Evolutionary conservation across 2,888 invertebrate species (phyloP).

Genomic region (Polydrusus tereticollis): DNA sequence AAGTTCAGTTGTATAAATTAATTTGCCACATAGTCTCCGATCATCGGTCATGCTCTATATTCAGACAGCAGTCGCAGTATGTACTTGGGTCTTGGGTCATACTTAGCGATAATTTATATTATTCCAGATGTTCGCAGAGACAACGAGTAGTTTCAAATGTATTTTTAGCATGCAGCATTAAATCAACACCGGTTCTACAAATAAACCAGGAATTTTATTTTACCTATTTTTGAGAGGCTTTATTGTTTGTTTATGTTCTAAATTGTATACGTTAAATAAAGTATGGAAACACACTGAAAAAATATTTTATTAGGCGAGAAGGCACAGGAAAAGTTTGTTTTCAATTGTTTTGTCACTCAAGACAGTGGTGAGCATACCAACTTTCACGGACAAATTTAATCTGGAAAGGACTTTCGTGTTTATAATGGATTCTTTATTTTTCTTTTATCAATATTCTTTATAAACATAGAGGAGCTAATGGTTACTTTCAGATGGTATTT

Average conservation of each 20-base stretch:
- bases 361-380: neutral
- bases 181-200: slow-evolving; percentile 27
- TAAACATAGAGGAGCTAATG: neutral
- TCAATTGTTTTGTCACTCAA: slow-evolving; percentile 17
- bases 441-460: neutral
- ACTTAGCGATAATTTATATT: slow-evolving; percentile 55
- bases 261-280: slow-evolving; percentile 15
- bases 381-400: neutral
- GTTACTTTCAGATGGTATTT: neutral
- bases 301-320: slow-evolving; percentile 24
- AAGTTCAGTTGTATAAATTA: too few species aligned
- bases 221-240: slow-evolving; percentile 31
- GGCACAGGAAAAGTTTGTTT: slow-evolving; percentile 8
- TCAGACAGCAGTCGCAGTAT: slow-evolving; percentile 8
- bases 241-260: slow-evolving; percentile 27
- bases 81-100: slow-evolving; percentile 19
- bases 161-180: slow-evolving; percentile 34
- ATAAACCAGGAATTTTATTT: slow-evolving; percentile 32
- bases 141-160: slow-evolving; percentile 44
- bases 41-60: too few species aligned
- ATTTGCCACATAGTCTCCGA: too few species aligned
- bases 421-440: neutral
- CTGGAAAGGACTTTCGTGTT: neutral
- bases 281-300: slow-evolving; percentile 23
- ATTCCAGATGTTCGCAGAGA: slow-evolving; percentile 57